Evolutionary conservation across 2,113 vertebrate genomes (phyloP), one percentile per base, ranked within the genome.

Genomic region (Pipa parva): DNA sequence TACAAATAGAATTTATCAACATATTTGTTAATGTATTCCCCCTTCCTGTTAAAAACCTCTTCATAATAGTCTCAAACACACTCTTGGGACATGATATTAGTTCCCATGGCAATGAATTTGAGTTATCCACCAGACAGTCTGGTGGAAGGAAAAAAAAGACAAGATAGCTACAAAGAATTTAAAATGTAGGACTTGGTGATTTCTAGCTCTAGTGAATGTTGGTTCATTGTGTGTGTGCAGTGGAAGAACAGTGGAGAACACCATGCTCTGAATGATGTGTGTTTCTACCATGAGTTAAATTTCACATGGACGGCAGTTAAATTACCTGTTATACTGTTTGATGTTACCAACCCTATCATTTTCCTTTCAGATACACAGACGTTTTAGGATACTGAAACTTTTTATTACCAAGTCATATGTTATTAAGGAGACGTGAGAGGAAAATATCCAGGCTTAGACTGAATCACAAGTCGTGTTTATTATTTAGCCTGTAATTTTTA

Each of bases 41-140:
- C 63, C 33, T 45, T 55, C 45, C 42, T 56, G 36, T 20, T 64
- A 64, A 55, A 45, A 64, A 21, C 24, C 36, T 64, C 25, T 45
- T 56, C n/a, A 55, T 26, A 55, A 28, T 12, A 64, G n/a, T n/a
- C n/a, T n/a, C 56, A 64, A 26, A 55, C 5, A 29, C 36, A 26
- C 33, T 22, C 50, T 29, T 28, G 17, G 37, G 27, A 64, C 54
- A 55, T 49, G 48, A 55, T 15, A 49, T 66, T 57, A 31, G 63
- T 66, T 66, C 21, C 54, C 54, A 58, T 66, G 54, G 54, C 28
- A 66, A 66, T 66, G 20, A 17, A 18, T 45, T 24, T 57, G 63
- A 18, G 21, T 36, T 36, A 12, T 36, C 33, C 33, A 36, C 15
- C 10, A 12, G 33, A 36, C 10, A 36, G 10, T 36, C 33, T 12